Conservation (phyloP, 2,888 invertebrate genomes). For the Eupithecia centaureata region DNA sequence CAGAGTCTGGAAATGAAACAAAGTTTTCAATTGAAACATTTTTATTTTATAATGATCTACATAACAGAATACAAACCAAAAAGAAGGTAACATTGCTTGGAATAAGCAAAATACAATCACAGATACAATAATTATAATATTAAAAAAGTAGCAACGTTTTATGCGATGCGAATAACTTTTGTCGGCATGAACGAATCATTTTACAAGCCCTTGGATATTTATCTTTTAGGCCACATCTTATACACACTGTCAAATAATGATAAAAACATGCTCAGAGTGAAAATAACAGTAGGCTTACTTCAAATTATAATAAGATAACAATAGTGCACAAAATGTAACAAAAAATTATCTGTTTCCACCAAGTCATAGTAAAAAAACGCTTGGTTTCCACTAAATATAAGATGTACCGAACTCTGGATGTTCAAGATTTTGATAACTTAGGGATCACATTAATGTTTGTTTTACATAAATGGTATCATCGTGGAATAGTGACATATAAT, state of each 20-base stretch:
- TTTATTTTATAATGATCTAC: constrained; percentile 28
- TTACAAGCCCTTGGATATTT: neutral
- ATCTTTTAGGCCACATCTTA: neutral
- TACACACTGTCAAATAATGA: no score
- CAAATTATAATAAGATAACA: no score
- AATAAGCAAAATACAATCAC: constrained; percentile 18
- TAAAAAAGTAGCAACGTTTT: neutral
- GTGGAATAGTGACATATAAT: no score
- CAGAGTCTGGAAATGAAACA: constrained; percentile 13
- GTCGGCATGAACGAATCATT: neutral
- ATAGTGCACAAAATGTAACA: no score
- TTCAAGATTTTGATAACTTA: no score
- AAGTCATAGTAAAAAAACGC: no score
- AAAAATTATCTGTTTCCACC: no score
- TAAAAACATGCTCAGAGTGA: neutral
- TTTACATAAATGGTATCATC: no score
- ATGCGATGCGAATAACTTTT: neutral
- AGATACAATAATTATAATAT: neutral
- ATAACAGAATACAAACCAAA: constrained; percentile 26
- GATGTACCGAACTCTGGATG: no score
- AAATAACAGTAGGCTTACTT: no score
- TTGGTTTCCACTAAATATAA: no score
- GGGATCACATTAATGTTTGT: no score
- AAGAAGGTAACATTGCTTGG: constrained; percentile 27
- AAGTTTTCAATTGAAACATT: constrained; percentile 22